Evolutionary conservation across 2,888 invertebrate species (phyloP), one percentile per base, ranked within the genome.

Genomic region (Aromia moschata): DNA sequence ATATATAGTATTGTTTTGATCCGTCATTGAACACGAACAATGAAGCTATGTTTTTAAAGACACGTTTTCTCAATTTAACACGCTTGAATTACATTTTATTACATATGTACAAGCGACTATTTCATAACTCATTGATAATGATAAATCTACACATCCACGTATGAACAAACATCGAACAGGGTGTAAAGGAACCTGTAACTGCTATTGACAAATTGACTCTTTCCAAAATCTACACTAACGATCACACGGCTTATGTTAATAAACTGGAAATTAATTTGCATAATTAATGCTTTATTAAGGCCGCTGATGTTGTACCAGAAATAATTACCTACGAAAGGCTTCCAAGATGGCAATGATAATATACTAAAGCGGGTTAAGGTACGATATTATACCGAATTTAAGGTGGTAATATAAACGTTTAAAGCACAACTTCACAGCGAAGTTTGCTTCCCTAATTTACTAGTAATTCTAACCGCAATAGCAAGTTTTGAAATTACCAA

Each of bases 291-390:
- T 30, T 41, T 52, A 52, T 52, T 52, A 52, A 25, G 30, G 52
- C 33, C 37, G 52, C 37, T 52, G 52, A 41, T 40, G 52, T 52
- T 14, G 52, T 17, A 38, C 12, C 20, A 15, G 52, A 41, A 52
- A 52, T 52, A 52, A 52, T 52, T 52, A 52, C 52, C 3, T 17
- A 31, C 40, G 52, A 41, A 52, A 52, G 31, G 52, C 52, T 41
- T 52, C 30, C 52, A 47, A 62, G 58, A 72, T 72, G 61, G 62
- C 65, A 67, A 69, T 65, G 69, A 65, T 67, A 65, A 65, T 67
- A 69, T 66, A 67, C 63, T 60, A 58, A 65, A 65, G 62, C 60
- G 64, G 56, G 61, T 66, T 65, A 69, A 70, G 70, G 70, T 70
- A 65, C 60, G 65, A 67, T 65, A 64, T 70, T 62, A 64, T 59